Evolutionary conservation across 2,797 vertebrate species (phyloP).

Genomic region (Merluccius polli): DNA sequence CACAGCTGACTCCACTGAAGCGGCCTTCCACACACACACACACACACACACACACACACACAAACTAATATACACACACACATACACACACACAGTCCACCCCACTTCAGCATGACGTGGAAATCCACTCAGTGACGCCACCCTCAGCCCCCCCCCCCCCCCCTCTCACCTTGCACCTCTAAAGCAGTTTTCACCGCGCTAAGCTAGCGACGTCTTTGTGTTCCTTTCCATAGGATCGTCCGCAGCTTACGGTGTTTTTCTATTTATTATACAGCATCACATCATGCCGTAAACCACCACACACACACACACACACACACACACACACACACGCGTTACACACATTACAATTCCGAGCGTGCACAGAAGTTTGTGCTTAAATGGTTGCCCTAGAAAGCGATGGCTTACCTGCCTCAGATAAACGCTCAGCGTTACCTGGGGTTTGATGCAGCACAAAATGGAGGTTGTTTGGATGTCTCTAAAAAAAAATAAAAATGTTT

Average conservation of each 20-base stretch:
- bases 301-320: too few species aligned
- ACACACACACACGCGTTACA: too few species aligned
- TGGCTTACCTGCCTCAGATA: slow-evolving; percentile 41
- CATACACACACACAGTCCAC: slow-evolving; percentile 49
- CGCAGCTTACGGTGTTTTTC: slow-evolving; percentile 59
- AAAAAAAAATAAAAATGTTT: too few species aligned
- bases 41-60: background rate
- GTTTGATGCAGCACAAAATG: background rate
- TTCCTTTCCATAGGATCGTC: slow-evolving; percentile 50
- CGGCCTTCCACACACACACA: too few species aligned
- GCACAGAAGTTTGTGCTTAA: too few species aligned
- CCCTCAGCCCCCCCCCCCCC: slow-evolving; percentile 22
- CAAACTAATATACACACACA: too few species aligned
- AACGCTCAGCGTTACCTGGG: slow-evolving; percentile 12
- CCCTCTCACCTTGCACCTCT: slow-evolving; percentile 28
- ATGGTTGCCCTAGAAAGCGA: too few species aligned
- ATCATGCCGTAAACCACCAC: slow-evolving; percentile 27
- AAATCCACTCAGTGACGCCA: slow-evolving; percentile 38
- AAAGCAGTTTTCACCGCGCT: slow-evolving; percentile 55
- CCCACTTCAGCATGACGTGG: slow-evolving; percentile 32
- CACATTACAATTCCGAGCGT: background rate
- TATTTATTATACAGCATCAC: slow-evolving; percentile 60
- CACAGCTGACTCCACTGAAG: too few species aligned
- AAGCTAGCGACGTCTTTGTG: slow-evolving; percentile 70
- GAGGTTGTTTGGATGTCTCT: background rate